Evolutionary conservation across 2,113 vertebrate species (phyloP), one percentile per base, ranked within the genome.

Genomic region (Equus quagga): DNA sequence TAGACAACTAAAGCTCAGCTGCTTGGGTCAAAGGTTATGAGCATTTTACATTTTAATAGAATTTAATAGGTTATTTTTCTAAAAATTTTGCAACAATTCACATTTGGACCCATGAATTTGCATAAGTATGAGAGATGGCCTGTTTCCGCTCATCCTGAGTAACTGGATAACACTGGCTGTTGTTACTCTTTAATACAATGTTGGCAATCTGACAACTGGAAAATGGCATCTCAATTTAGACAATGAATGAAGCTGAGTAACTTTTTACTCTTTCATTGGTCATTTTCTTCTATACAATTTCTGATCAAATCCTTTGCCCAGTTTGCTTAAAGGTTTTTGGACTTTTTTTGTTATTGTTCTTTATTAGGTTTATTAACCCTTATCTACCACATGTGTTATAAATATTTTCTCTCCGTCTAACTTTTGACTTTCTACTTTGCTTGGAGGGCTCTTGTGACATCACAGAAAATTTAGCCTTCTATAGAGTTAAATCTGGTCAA

Each of bases 381-480:
- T 80, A 51, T 36, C 86, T 88, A 62, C 23, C 28, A 64, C 1
- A 8, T 76, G 9, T 41, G 11, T 44, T 64, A 89, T 23, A 81
- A 65, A 81, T 67, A 76, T 81, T 84, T 92, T 92, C 83, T 96
- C 51, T 70, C 62, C 41, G n/a, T 67, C 56, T 78, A 73, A 41
- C 49, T 81, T 88, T 67, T 56, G 9, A 75, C 13, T 33, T 96
- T 81, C 73, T 93, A 91, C 56, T 89, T 91, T 70, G 31, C 31
- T 69, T 82, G 8, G 51, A 44, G 41, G 12, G 13, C 21, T 95
- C 72, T 58, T 93, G 41, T 83, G 51, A 36, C 28, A 82, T 54
- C 14, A 89, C 33, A 95, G 72, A 75, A 91, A 95, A 89, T 62
- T 89, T 41, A 65, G 51, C 65, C 93, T 91, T 91, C 75, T 67